These are phyloP conservation scores for Aricia agestis DNA, from an alignment of 1,140 invertebrate species.

Conservation along the genomic window DNA sequence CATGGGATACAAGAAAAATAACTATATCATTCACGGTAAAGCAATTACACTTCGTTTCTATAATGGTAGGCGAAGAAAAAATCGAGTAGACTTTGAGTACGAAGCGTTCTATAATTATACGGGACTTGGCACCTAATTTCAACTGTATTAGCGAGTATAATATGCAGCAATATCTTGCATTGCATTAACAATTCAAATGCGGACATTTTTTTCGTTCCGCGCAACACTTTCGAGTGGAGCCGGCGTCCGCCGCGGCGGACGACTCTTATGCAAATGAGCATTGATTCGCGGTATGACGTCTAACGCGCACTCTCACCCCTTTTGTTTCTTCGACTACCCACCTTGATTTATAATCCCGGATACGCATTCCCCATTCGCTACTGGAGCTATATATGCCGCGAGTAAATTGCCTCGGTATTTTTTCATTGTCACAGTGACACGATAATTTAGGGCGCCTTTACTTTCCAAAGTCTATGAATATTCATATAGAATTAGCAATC, in stretches of 20 bases:
- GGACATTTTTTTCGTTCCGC: slow-evolving; percentile 54
- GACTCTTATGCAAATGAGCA: slow-evolving; percentile 70
- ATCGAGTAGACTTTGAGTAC: slow-evolving; percentile 9
- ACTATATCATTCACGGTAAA: slow-evolving; percentile 39
- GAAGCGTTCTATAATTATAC: slow-evolving; percentile 41
- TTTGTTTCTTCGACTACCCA: slow-evolving; percentile 66
- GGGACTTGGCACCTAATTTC: slow-evolving; percentile 60
- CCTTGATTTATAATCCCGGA: slow-evolving; percentile 69
- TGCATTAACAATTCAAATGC: slow-evolving; percentile 71
- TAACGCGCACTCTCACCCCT: slow-evolving; percentile 67
- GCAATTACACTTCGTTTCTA: slow-evolving; percentile 19
- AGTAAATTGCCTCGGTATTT: slow-evolving; percentile 62
- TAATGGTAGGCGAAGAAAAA: neutral
- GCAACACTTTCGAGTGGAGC: slow-evolving; percentile 67
- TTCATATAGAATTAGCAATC: slow-evolving; percentile 73
- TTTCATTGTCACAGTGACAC: slow-evolving; percentile 69
- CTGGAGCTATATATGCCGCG: slow-evolving; percentile 46
- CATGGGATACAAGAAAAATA: slow-evolving; percentile 43
- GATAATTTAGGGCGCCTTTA: slow-evolving; percentile 79
- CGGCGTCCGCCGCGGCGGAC: slow-evolving; percentile 60
- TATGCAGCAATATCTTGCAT: slow-evolving; percentile 67
- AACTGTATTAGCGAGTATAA: slow-evolving; percentile 42
- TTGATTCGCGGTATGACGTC: slow-evolving; percentile 66
- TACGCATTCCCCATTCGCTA: slow-evolving; percentile 58
- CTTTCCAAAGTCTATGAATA: slow-evolving; percentile 87